Evolutionary conservation across 2,888 invertebrate species (phyloP), one percentile per base, ranked within the genome.

Genomic region (Priocnemis perturbator): DNA sequence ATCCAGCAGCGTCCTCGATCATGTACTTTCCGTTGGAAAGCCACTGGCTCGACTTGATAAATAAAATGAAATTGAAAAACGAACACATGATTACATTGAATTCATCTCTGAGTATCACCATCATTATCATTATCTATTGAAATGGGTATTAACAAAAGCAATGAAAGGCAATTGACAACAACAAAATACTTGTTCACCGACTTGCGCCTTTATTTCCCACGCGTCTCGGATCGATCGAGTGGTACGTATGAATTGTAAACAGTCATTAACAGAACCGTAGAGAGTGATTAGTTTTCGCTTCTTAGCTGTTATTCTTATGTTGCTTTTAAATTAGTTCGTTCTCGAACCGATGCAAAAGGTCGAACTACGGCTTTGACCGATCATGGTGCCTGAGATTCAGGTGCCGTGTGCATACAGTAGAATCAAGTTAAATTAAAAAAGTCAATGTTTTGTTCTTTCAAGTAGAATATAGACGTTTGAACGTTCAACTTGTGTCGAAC

Each of bases 151-250:
- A 47, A 59, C 15, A 23, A 59, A 59, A 21, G 21, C 20, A 30
- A 44, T 63, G 44, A 67, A 48, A 69, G 76, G 74, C 74, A 83
- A 81, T 81, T 80, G 77, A 79, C 80, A 80, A 83, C 85, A 76
- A 74, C n/a, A 83, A 84, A 84, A 78, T 82, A 83, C 85, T 87
- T 88, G 84, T 86, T 88, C 84, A 88, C 83, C 87, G 86, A 86
- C 85, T 87, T 89, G 87, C 87, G 87, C 85, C 85, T 88, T 89
- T 89, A 86, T 89, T 89, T 87, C 88, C 85, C 88, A 89, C 88
- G 89, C 89, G 88, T 89, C 89, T 89, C 87, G 89, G 89, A 89
- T 86, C 85, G 81, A 86, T 88, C 88, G 88, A 89, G 89, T 89
- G 89, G 89, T 89, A 89, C 81, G 89, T 89, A 89, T 88, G 69